Percentiles rank a stretch among this genome's conserved stretches.
Conservation (phyloP, 2,888 invertebrate species). For the Campopleginae sp. region DNA sequence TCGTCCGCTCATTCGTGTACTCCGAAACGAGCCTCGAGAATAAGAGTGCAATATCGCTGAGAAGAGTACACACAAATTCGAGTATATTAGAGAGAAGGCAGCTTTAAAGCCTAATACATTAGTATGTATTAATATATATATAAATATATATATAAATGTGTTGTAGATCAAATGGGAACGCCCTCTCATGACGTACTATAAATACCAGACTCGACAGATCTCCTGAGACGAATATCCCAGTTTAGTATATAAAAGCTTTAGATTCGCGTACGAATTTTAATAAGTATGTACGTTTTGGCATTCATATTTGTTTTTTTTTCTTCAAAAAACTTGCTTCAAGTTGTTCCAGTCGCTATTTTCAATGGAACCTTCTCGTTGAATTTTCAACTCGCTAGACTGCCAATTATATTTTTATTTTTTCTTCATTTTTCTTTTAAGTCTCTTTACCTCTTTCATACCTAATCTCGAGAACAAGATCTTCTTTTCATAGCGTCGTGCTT, state of each 20-base stretch:
- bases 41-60: conserved; percentile 57
- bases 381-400: conserved; percentile 21
- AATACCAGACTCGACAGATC: conserved; percentile 57
- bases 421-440: conserved; percentile 18
- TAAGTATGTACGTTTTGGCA: conserved; percentile 15
- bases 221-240: conserved; percentile 50
- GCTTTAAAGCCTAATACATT: neutral
- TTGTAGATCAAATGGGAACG: conserved; percentile 7
- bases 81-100: conserved; percentile 55
- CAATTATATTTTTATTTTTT: neutral
- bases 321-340: conserved; percentile 41
- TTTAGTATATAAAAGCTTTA: conserved; percentile 10
- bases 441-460: neutral
- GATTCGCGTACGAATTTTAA: conserved; percentile 14
- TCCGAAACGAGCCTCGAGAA: conserved; percentile 34
- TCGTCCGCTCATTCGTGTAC: conserved; percentile 18
- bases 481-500: neutral
- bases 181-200: conserved; percentile 56
- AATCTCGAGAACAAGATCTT: neutral
- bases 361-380: conserved; percentile 26
- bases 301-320: conserved; percentile 2
- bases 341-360: conserved; percentile 37
- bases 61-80: conserved; percentile 45
- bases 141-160: neutral
- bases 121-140: neutral